These are phyloP conservation scores for Rousettus leschenaultii DNA, from an alignment of 2,113 vertebrate genomes.

Conservation along the genomic window DNA sequence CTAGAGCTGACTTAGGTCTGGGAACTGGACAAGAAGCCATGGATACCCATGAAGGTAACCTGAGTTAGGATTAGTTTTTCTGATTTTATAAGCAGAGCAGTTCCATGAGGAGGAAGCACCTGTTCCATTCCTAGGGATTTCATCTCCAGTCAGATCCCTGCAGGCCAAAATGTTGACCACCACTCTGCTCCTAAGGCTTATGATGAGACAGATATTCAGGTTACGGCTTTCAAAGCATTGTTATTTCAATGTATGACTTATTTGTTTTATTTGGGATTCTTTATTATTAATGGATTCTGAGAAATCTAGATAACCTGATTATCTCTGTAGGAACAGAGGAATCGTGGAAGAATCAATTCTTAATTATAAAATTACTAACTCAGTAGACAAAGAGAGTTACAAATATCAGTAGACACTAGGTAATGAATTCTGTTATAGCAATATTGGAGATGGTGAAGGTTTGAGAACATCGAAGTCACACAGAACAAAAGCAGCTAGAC, in stretches of 20 bases:
- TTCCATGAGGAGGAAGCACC: not conserved
- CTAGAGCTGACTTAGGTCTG: not conserved
- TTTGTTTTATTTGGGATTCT: not conserved
- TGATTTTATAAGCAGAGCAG: not conserved
- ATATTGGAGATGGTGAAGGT: not conserved
- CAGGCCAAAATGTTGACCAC: not conserved
- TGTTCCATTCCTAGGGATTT: not conserved
- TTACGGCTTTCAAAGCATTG: not conserved
- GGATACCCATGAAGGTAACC: not conserved
- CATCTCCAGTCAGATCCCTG: not conserved
- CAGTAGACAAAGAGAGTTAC: not conserved
- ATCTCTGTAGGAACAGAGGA: not conserved
- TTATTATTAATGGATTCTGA: not conserved
- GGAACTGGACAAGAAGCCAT: not conserved
- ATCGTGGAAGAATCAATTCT: not conserved
- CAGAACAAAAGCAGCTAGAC: not conserved
- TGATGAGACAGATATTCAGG: not conserved
- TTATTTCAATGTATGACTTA: not conserved
- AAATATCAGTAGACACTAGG: not conserved
- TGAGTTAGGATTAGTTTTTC: not conserved
- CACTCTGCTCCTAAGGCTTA: not conserved
- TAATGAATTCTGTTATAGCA: not conserved
- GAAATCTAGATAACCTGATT: not conserved
- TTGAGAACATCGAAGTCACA: not conserved
- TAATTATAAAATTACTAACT: constrained; percentile 24